Evolutionary conservation across 2,797 vertebrate genomes (phyloP), one percentile per base, ranked within the genome.

Genomic region (Helicolenus hilgendorfi): DNA sequence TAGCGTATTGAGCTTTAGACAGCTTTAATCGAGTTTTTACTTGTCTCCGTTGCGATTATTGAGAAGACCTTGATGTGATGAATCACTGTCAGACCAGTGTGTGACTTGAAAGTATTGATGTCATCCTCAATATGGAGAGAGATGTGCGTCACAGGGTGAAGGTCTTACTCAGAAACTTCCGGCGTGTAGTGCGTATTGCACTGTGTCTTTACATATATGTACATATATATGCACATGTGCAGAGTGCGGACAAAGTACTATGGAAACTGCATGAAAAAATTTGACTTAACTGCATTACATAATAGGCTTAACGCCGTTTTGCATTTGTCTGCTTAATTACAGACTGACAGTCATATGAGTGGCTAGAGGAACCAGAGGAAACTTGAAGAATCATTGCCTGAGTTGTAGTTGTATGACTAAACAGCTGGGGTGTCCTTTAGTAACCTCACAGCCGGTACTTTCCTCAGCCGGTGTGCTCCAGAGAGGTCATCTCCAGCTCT

Each of bases 401-500:
- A 72, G 45, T 41, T 60, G 38, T 49, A 76, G 73, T 24, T 83
- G 69, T 65, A 38, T 91, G 90, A 89, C 77, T 64, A 79, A 83
- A 88, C 73, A 75, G 22, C 18, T 38, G 56, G 63, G 60, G 41
- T 76, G 68, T 83, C 83, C 82, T 79, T 35, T 78, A 89, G 91
- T 95, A 90, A 96, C 92, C 91, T 83, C 36, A n/a, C 58, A 64
- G 75, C 7, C 41, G 81, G 59, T 33, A 33, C 84, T 83, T 80
- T 79, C 55, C 38, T 70, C 49, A 63, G 65, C 15, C 65, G 22
- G 62, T 9, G 8, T 72, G 62, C 49, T 71, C 55, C 35, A 70
- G 41, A 63, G 20, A 24, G 22, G 33, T 63, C 70, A 85, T 94
- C 62, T 81, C 81, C 71, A 92, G 93, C 93, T 91, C 95, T 93